Evolutionary conservation across 2,888 invertebrate species (phyloP).

Genomic region (Invenusta paracnida): DNA sequence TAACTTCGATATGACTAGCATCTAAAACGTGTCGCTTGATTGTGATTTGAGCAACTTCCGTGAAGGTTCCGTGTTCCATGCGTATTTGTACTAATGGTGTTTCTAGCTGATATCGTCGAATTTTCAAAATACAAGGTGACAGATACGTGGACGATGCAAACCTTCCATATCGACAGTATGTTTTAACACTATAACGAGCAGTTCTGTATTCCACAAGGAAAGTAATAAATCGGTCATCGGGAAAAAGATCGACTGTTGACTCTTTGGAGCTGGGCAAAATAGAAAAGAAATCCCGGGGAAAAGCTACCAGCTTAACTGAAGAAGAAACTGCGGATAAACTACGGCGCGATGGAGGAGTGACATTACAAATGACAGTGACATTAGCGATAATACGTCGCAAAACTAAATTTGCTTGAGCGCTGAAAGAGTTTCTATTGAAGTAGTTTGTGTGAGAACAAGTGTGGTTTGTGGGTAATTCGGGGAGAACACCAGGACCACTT

Average conservation of each 20-base stretch:
- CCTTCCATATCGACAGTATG: not conserved
- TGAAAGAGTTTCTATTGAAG: not conserved
- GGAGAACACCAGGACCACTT: not conserved
- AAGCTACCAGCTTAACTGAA: not conserved
- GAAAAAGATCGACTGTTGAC: not conserved
- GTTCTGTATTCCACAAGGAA: not conserved
- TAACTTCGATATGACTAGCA: not conserved
- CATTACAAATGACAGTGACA: not conserved
- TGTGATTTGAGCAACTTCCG: not conserved
- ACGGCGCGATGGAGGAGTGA: not conserved
- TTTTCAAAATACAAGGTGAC: not conserved
- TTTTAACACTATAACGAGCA: not conserved
- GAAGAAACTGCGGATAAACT: not conserved
- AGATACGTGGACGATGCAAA: not conserved
- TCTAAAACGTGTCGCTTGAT: not conserved
- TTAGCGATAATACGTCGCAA: not conserved
- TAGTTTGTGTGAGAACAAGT: not conserved
- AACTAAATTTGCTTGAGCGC: not conserved
- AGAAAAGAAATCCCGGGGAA: not conserved
- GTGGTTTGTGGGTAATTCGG: not conserved
- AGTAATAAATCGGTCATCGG: not conserved
- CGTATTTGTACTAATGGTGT: not conserved
- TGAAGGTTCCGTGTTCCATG: not conserved
- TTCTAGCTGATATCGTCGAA: not conserved
- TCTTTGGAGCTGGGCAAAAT: not conserved